Conservation (phyloP, 37 sponge, comb jelly and placozoan genomes). For the Hormiphora californensis region DNA sequence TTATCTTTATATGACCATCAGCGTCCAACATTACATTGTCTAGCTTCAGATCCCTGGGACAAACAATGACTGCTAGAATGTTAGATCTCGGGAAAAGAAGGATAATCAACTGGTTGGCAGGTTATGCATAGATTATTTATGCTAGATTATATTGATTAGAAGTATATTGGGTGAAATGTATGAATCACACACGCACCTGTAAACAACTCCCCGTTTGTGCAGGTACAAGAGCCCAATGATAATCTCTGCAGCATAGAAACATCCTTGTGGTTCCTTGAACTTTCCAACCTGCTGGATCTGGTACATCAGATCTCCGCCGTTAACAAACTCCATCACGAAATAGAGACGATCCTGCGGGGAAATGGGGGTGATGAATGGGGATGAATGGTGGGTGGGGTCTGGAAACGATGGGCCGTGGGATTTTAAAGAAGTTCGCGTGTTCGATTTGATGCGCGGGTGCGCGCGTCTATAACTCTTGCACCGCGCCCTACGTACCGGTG, state of each 20-base stretch:
- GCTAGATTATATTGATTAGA: too few relatives aligned
- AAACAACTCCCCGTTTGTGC: slow-evolving; percentile 68
- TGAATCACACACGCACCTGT: slow-evolving; percentile 11
- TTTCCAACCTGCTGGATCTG: slow-evolving; percentile 83
- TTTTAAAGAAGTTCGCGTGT: too few relatives aligned
- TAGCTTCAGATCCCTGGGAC: slow-evolving; percentile 78
- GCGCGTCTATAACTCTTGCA: too few relatives aligned
- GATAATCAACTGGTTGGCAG: background rate
- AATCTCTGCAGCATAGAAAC: slow-evolving; percentile 92
- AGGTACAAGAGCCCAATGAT: slow-evolving; percentile 73
- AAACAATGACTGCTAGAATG: background rate
- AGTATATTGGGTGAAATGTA: too few relatives aligned
- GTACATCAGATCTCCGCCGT: slow-evolving; percentile 94
- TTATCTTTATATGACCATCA: slow-evolving; percentile 95
- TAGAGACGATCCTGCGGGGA: slow-evolving; percentile 86
- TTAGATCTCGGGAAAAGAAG: background rate
- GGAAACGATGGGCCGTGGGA: too few relatives aligned
- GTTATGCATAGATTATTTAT: slow-evolving; percentile 62
- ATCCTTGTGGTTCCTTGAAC: slow-evolving; percentile 75
- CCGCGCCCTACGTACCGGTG: slow-evolving; percentile 59
- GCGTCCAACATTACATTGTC: slow-evolving; percentile 89
- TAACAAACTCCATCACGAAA: slow-evolving; percentile 94
- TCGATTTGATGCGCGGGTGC: too few relatives aligned
- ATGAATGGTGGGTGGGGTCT: too few relatives aligned
- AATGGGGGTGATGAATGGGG: too few relatives aligned